Evolutionary conservation across 2,797 vertebrate genomes (phyloP), one percentile per base, ranked within the genome.

Genomic region (Thamnophis elegans): DNA sequence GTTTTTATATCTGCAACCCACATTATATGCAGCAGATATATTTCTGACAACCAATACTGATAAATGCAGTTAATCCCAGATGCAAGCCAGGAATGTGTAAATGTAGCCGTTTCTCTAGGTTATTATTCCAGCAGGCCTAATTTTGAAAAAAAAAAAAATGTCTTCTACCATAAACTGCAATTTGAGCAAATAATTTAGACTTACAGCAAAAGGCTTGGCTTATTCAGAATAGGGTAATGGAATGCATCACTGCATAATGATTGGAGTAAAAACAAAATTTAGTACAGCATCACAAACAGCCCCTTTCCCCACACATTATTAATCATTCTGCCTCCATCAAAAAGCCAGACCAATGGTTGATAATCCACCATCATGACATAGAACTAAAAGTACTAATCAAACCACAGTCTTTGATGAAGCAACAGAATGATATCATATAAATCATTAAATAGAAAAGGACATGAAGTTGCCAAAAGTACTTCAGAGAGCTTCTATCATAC

Each of bases 51-150:
- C 42, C 58, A 32, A 86, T 86, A 60, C 28, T 62, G 82, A 86
- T 91, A 28, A 91, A 91, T 62, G 58, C 12, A 91, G 65, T 91
- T 91, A 91, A 62, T 91, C 58, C 51, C 58, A 62, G 54, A 62
- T 62, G 47, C 90, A 91, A 91, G 58, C 90, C 90, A 91, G 82
- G 47, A 91, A 62, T 86, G 58, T 53, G 85, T 32, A 60, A 86
- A 91, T 16, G 82, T 62, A 54, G 90, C 51, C 82, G 53, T 91
- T 91, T 60, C 22, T 32, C 82, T 53, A 85, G 82, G 8, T 62
- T 58, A 60, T 59, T 85, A 47, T 62, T 62, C 28, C 2, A 25
- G 78, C 58, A 91, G 51, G 58, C 58, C 78, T 86, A 91, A 62
- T 86, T 86, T 91, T 42, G n/a, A n/a, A n/a, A 42, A 22, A 47